Evolutionary conservation across 2,888 invertebrate genomes (phyloP).

Genomic region (Hyppa rectilinea): DNA sequence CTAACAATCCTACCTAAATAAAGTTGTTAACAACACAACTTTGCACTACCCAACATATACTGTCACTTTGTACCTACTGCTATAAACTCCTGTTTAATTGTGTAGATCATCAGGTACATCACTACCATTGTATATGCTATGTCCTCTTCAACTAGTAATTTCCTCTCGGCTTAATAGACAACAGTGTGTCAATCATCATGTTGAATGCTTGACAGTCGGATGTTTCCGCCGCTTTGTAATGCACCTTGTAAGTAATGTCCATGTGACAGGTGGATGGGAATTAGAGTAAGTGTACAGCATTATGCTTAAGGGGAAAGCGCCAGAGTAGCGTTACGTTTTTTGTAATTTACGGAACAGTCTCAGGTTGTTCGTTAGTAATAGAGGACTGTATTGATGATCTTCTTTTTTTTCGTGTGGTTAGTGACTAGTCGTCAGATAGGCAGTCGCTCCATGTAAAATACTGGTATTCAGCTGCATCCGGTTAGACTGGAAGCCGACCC

Average conservation of each 20-base stretch:
- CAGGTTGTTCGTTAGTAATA: too few relatives aligned
- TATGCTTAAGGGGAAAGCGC: neutral
- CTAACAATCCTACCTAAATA: too few relatives aligned
- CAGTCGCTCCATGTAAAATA: too few relatives aligned
- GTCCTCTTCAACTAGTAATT: conserved; percentile 43
- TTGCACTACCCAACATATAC: neutral
- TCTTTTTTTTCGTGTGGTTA: too few relatives aligned
- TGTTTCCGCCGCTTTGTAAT: conserved; percentile 52
- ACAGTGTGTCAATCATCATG: conserved; percentile 47
- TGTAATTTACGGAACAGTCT: too few relatives aligned
- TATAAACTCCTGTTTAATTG: neutral
- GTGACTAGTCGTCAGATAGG: too few relatives aligned
- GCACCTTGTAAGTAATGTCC: conserved; percentile 41
- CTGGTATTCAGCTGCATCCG: too few relatives aligned
- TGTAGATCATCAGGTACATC: neutral
- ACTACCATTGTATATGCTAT: conserved; percentile 6
- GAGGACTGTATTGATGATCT: too few relatives aligned
- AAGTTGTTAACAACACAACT: neutral
- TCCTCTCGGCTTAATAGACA: conserved; percentile 36
- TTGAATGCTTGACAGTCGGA: conserved; percentile 32
- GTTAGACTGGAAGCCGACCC: too few relatives aligned
- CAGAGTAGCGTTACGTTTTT: too few relatives aligned
- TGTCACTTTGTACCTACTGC: neutral
- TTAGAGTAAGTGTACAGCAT: neutral
- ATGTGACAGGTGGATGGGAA: conserved; percentile 22